Percentiles rank a stretch among this genome's conserved stretches.
phyloP scores from a whole-genome alignment of 2,113 vertebrate species.

The Oxygymnocypris stewartii region DNA sequence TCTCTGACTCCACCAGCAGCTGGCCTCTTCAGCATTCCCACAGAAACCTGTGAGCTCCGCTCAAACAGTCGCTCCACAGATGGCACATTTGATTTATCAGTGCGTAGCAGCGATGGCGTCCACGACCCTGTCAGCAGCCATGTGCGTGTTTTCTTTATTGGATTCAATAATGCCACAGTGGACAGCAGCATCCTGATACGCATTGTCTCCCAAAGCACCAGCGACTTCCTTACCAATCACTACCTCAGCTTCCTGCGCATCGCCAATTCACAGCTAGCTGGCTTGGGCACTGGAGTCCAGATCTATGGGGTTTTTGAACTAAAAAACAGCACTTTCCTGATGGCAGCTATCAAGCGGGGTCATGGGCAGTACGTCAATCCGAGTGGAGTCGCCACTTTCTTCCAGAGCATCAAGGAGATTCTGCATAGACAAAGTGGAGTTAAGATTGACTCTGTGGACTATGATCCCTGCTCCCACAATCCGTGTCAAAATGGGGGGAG shows the following conservation, averaged over 20 bases:
- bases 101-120: slow-evolving; percentile 87
- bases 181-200: slow-evolving; percentile 93
- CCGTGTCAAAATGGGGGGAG: slow-evolving; percentile 93
- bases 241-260: slow-evolving; percentile 92
- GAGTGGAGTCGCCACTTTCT: slow-evolving; percentile 93
- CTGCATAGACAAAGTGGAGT: slow-evolving; percentile 90
- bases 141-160: slow-evolving; percentile 82
- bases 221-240: slow-evolving; percentile 88
- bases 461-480: slow-evolving; percentile 86
- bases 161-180: slow-evolving; percentile 87
- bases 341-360: slow-evolving; percentile 85
- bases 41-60: slow-evolving; percentile 86
- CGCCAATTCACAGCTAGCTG: slow-evolving; percentile 86
- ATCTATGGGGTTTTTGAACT: slow-evolving; percentile 87
- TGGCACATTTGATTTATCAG: slow-evolving; percentile 85
- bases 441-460: slow-evolving; percentile 88
- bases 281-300: slow-evolving; percentile 87
- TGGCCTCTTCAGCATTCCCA: slow-evolving; percentile 86
- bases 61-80: slow-evolving; percentile 86
- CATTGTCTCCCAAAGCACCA: slow-evolving; percentile 76
- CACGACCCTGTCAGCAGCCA: slow-evolving; percentile 86
- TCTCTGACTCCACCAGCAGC: slow-evolving; percentile 85
- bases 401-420: slow-evolving; percentile 92
- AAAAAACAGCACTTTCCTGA: slow-evolving; percentile 87
- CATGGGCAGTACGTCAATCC: slow-evolving; percentile 89